Conservation (phyloP, 1,140 invertebrate species). For the Orius insidiosus region DNA sequence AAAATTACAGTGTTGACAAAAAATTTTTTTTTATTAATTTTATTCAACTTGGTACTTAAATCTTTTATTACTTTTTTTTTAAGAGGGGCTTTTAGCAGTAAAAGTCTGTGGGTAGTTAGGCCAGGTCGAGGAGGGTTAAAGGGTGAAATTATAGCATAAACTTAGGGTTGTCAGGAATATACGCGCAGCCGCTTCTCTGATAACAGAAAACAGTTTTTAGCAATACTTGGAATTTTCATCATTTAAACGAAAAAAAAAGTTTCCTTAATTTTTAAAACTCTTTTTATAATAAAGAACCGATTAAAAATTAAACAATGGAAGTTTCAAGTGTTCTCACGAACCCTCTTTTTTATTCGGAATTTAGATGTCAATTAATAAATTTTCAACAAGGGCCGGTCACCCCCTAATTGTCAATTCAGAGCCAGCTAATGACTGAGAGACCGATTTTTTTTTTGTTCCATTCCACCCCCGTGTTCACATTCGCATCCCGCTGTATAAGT, state of each 20-base stretch:
- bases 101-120: too few relatives aligned
- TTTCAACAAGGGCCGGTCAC: conserved; percentile 6
- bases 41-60: too few relatives aligned
- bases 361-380: conserved; percentile 11
- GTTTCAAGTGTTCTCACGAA: background rate
- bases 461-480: background rate
- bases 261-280: background rate
- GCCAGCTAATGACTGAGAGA: conserved; percentile 7
- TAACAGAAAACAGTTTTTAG: too few relatives aligned
- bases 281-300: background rate
- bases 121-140: too few relatives aligned
- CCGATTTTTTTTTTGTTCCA: conserved; percentile 3
- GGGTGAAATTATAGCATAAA: too few relatives aligned
- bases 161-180: too few relatives aligned
- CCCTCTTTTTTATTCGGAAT: conserved; percentile 3
- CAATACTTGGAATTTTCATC: too few relatives aligned
- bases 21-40: too few relatives aligned
- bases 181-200: too few relatives aligned
- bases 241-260: background rate
- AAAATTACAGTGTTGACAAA: too few relatives aligned
- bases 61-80: too few relatives aligned
- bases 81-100: too few relatives aligned
- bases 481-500: background rate
- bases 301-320: conserved; percentile 1
- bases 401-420: conserved; percentile 10